phyloP scores from a whole-genome alignment of 2,797 vertebrate genomes.

The Cichlasoma orientale region DNA sequence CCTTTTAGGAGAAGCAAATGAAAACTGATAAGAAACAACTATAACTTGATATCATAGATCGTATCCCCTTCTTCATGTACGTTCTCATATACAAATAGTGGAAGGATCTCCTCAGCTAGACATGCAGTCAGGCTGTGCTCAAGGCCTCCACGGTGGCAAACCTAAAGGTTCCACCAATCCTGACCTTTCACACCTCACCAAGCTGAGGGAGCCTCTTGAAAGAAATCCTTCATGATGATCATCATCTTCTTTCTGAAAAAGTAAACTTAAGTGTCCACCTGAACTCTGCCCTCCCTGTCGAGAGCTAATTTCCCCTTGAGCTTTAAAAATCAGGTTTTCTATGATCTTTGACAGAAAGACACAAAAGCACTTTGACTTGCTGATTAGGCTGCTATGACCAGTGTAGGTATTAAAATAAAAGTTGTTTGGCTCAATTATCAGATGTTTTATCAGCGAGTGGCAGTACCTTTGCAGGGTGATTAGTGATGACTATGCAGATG shows the following conservation, averaged over 20 bases:
- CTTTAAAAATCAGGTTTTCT: not conserved
- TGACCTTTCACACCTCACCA: not conserved
- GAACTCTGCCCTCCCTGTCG: not conserved
- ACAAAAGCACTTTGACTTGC: not conserved
- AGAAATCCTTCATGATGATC: not conserved
- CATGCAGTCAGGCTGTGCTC: no score
- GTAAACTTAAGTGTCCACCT: not conserved
- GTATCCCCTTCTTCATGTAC: not conserved
- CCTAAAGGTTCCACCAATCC: rapidly evolving
- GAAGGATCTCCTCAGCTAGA: not conserved
- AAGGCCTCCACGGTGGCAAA: not conserved
- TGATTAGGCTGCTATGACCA: not conserved
- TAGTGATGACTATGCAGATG: not conserved
- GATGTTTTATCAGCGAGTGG: not conserved
- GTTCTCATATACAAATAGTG: not conserved
- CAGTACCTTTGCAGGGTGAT: not conserved
- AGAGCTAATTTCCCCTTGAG: not conserved
- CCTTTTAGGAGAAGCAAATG: not conserved
- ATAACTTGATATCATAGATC: not conserved
- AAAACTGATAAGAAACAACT: not conserved
- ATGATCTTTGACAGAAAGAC: not conserved
- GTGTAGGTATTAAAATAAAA: not conserved
- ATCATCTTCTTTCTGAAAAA: not conserved
- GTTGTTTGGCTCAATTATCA: not conserved
- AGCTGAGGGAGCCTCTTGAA: not conserved